Evolutionary conservation across 1,140 invertebrate species (phyloP).

Genomic region (Drosophila prosaltans): DNA sequence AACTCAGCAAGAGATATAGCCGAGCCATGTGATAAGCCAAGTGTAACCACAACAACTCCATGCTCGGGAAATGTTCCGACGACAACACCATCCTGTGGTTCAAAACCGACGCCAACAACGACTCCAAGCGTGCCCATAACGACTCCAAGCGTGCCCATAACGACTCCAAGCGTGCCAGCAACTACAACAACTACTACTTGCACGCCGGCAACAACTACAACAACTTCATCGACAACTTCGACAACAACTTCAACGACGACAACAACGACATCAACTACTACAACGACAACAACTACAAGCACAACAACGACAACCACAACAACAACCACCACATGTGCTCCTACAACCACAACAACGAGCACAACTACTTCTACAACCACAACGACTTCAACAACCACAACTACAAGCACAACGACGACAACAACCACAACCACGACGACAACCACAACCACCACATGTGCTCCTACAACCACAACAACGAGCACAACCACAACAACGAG

Average conservation of each 20-base stretch:
- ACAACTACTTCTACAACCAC: slow-evolving; percentile 11
- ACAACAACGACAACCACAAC: slow-evolving; percentile 27
- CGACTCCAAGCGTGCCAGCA: background rate
- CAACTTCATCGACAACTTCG: slow-evolving; percentile 5
- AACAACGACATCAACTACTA: slow-evolving; percentile 9
- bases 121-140: background rate
- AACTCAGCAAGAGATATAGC: background rate
- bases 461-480: slow-evolving; percentile 20
- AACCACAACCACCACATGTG: slow-evolving; percentile 1
- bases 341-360: slow-evolving; percentile 19
- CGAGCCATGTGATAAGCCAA: slow-evolving; percentile 28
- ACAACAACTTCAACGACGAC: slow-evolving; percentile 18
- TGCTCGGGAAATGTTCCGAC: slow-evolving; percentile 29
- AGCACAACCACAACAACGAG: background rate
- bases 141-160: background rate
- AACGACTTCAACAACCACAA: slow-evolving; percentile 19
- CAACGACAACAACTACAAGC: background rate
- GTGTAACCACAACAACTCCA: slow-evolving; percentile 25
- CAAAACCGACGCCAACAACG: background rate
- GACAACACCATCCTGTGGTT: slow-evolving; percentile 14
- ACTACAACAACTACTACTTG: slow-evolving; percentile 15
- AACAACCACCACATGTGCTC: slow-evolving; percentile 12
- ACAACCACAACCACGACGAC: slow-evolving; percentile 23
- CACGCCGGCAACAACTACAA: background rate
- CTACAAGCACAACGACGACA: slow-evolving; percentile 12